A percentile compares a stretch with the other conserved stretches of the same genome.
Evolutionary conservation across 2,888 invertebrate species (phyloP).

Genomic region (Chrysolina haemoptera): DNA sequence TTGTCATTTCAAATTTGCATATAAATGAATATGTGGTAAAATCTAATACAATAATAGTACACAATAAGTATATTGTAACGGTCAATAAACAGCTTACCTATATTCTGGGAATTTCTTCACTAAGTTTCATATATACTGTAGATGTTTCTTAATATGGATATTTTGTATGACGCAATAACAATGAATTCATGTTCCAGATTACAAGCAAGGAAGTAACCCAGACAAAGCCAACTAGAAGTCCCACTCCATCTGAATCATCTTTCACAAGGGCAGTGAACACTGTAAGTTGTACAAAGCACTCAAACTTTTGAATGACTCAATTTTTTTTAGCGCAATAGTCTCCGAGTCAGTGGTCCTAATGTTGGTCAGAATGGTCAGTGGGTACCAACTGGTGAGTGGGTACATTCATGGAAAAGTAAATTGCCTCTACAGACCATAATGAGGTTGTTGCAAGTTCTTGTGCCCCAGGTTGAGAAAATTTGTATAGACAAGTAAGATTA

Average conservation of each 20-base stretch:
- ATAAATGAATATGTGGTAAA: too few species aligned
- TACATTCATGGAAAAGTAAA: conserved; percentile 95
- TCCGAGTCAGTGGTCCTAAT: conserved; percentile 72
- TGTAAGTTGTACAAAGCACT: conserved; percentile 54
- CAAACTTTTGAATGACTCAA: neutral
- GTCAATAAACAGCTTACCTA: too few species aligned
- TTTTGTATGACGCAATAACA: neutral
- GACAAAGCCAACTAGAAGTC: conserved; percentile 27
- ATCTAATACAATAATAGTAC: too few species aligned
- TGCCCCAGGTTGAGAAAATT: conserved; percentile 99
- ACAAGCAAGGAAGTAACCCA: conserved; percentile 24
- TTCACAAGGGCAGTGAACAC: conserved; percentile 64
- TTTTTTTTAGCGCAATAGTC: conserved; percentile 74
- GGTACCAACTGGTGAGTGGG: conserved; percentile 98
- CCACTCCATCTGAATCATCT: conserved; percentile 44
- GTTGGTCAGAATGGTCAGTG: conserved; percentile 72
- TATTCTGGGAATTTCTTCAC: too few species aligned
- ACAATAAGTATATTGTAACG: too few species aligned
- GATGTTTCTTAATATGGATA: neutral
- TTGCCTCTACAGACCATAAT: conserved; percentile 99
- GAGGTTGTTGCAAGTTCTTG: conserved; percentile 97
- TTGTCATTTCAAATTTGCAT: too few species aligned
- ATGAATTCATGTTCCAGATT: conserved; percentile 20
- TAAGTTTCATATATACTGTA: too few species aligned
- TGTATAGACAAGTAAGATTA: conserved; percentile 96